Conservation (phyloP, 2,797 vertebrate species). For the Microcaecilia unicolor region DNA sequence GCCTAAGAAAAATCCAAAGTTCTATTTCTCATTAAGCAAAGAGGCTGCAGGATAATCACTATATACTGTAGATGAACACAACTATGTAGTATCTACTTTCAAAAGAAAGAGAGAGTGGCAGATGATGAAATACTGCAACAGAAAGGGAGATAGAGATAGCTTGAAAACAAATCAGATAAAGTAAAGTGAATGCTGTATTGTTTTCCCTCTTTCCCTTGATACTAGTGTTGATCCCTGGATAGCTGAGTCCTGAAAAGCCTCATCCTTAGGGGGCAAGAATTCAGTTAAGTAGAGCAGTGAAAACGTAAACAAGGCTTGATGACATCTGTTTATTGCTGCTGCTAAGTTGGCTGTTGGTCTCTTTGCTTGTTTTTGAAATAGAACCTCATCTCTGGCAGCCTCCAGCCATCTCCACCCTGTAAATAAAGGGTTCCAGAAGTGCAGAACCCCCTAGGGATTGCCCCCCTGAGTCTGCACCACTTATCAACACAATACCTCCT, state of each 20-base stretch:
- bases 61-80: conserved; percentile 1
- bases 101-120: neutral
- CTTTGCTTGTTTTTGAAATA: conserved; percentile 3
- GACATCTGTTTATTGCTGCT: fast-evolving
- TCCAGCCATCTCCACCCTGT: neutral
- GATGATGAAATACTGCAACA: neutral
- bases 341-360: neutral
- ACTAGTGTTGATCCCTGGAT: neutral
- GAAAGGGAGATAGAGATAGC: neutral
- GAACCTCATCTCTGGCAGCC: neutral
- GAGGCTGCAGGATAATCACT: no score
- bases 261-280: neutral
- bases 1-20: no score
- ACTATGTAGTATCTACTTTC: neutral
- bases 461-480: no score
- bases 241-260: conserved; percentile 5
- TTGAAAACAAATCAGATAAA: no score
- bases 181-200: no score
- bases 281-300: neutral
- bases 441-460: no score
- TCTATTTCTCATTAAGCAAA: no score
- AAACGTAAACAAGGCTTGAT: neutral
- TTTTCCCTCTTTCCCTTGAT: neutral
- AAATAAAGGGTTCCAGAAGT: no score
- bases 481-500: no score